Evolutionary conservation across 1,140 invertebrate species (phyloP).

Genomic region (Pseudomyrmex concolor): DNA sequence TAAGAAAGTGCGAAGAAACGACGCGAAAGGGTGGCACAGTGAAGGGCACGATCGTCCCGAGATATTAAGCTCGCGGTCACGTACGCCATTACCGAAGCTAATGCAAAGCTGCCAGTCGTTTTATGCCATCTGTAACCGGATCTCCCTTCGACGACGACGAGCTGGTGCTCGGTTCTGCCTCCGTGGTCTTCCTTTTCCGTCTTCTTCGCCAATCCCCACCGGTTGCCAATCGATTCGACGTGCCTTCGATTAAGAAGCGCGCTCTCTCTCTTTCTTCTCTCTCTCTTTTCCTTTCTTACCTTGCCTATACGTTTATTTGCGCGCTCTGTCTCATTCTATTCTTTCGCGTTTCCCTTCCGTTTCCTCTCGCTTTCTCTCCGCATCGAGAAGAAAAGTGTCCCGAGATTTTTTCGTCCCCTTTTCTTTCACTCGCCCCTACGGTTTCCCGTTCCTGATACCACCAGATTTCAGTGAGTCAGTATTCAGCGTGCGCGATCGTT

Average conservation of each 20-base stretch:
- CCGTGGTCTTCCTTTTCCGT: slow-evolving; percentile 7
- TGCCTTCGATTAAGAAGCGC: slow-evolving; percentile 72
- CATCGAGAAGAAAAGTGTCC: slow-evolving; percentile 67
- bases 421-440: slow-evolving; percentile 27
- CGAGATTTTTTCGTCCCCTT: slow-evolving; percentile 67
- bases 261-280: slow-evolving; percentile 43
- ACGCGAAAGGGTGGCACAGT: slow-evolving; percentile 38
- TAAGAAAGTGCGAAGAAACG: slow-evolving; percentile 23
- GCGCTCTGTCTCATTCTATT: not conserved
- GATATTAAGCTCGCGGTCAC: slow-evolving; percentile 79
- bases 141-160: slow-evolving; percentile 74
- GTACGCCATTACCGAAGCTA: slow-evolving; percentile 81
- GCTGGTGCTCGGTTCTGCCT: slow-evolving; percentile 58
- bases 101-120: slow-evolving; percentile 81
- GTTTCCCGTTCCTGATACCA: slow-evolving; percentile 23
- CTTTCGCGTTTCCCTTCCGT: slow-evolving; percentile 9
- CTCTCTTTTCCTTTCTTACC: slow-evolving; percentile 16
- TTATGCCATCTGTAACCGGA: slow-evolving; percentile 81
- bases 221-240: slow-evolving; percentile 74
- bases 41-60: slow-evolving; percentile 68
- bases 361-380: slow-evolving; percentile 24
- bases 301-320: slow-evolving; percentile 32
- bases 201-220: slow-evolving; percentile 37
- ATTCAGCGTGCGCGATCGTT: slow-evolving; percentile 63
- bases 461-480: slow-evolving; percentile 55